These are phyloP conservation scores for Pollenia griseotomentosa DNA, from an alignment of 2,888 invertebrate genomes.

Conservation along the genomic window DNA sequence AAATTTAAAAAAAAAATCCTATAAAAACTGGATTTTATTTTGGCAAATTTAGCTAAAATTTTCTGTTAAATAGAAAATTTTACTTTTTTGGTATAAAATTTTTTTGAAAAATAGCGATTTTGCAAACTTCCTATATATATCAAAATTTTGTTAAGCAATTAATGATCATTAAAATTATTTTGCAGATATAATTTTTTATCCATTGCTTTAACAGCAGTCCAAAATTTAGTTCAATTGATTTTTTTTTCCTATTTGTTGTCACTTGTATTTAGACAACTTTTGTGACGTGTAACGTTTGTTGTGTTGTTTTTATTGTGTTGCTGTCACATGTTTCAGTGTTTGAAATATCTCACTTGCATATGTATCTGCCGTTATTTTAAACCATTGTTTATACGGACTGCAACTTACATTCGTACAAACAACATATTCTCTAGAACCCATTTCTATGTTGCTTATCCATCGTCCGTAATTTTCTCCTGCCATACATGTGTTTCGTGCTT, in stretches of 20 bases:
- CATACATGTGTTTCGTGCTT: neutral
- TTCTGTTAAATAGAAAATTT: too few relatives aligned
- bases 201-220: neutral
- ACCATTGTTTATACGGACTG: slow-evolving; percentile 32
- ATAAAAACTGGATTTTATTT: too few relatives aligned
- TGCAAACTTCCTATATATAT: too few relatives aligned
- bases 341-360: slow-evolving; percentile 58
- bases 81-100: too few relatives aligned
- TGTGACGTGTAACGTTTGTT: slow-evolving; percentile 29
- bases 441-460: neutral
- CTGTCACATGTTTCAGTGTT: slow-evolving; percentile 60
- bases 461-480: neutral
- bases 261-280: slow-evolving; percentile 19
- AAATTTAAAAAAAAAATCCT: too few relatives aligned
- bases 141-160: too few relatives aligned
- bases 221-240: neutral
- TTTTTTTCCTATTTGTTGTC: neutral
- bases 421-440: neutral
- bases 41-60: too few relatives aligned
- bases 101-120: too few relatives aligned
- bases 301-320: slow-evolving; percentile 44
- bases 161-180: too few relatives aligned
- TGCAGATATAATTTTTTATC: too few relatives aligned
- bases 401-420: neutral
- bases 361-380: slow-evolving; percentile 46